Evolutionary conservation across 2,888 invertebrate genomes (phyloP), one percentile per base, ranked within the genome.

Genomic region (Bombylius discolor): DNA sequence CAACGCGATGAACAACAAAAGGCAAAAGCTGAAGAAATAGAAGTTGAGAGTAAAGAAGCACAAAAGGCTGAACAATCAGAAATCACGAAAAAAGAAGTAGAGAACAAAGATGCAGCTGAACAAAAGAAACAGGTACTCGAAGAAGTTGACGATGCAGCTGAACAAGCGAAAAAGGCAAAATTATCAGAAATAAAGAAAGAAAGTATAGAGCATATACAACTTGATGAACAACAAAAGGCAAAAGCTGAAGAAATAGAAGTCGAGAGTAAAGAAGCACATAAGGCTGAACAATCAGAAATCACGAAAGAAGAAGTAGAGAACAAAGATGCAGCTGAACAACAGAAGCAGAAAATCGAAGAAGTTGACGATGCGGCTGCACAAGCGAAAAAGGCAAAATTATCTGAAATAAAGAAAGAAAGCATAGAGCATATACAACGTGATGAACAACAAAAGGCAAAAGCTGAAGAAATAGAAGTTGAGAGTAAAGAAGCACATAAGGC

Each of bases 21-120:
- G 33, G 31, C 31, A 1, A 13, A 33, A 51, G 49, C 56, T 32
- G 56, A 60, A 33, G 60, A 63, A 49, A 56, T 51, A 9, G 7
- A 44, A 5, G 44, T 49, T 8, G 47, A 59, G 55, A 11, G 46
- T 46, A 12, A 14, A 6, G 14, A 8, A 46, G n/a, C 4, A 14
- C n/a, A 46, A 1, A 7, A n/a, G 5, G 46, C 14, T 1, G 14
- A 14, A 3, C 39, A 56, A 52, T 56, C 59, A 63, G 59, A 59
- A 54, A 42, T 42, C 12, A 42, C 12, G 47, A 53, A 58, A 58
- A 57, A 55, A 53, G 58, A 62, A 14, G 53, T 58, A 49, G 49
- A 57, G 53, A 49, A 58, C 45, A 63, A 55, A 36, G 58, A 61
- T 56, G 47, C 56, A 56, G 59, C 57, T 5, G 64, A 59, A 62